Conservation (phyloP, 1,140 invertebrate genomes). For the Sesamia nonagrioides region DNA sequence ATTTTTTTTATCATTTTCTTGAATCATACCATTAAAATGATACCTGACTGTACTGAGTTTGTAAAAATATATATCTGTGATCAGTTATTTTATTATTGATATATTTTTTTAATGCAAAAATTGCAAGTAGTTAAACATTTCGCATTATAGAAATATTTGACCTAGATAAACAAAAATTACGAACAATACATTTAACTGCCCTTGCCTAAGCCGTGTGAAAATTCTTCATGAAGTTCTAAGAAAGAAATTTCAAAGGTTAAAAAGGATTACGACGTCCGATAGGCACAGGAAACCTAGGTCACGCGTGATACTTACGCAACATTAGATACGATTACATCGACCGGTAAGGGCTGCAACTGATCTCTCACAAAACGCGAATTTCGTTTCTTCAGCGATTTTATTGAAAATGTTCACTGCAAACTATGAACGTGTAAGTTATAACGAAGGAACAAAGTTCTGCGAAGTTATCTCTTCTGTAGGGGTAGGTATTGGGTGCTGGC, state of each 20-base stretch:
- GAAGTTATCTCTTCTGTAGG: neutral
- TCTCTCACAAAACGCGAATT: neutral
- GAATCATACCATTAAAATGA: too few relatives aligned
- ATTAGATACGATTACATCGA: neutral
- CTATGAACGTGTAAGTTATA: neutral
- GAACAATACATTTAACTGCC: too few relatives aligned
- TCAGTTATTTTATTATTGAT: too few relatives aligned
- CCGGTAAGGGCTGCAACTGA: neutral
- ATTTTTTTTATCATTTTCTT: slow-evolving; percentile 40
- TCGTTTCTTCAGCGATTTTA: neutral
- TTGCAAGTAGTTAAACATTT: too few relatives aligned
- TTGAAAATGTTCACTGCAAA: neutral
- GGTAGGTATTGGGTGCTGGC: too few relatives aligned
- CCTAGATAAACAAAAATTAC: too few relatives aligned
- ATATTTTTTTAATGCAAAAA: too few relatives aligned
- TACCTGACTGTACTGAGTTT: too few relatives aligned
- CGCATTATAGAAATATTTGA: too few relatives aligned
- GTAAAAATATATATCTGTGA: too few relatives aligned
- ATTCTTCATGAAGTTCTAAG: too few relatives aligned
- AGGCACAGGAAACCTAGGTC: neutral
- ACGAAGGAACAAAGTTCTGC: neutral
- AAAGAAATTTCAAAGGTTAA: neutral
- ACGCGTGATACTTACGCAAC: slow-evolving; percentile 3
- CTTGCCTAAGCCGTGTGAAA: too few relatives aligned
- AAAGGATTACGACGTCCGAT: neutral